Conservation (phyloP, 1,140 invertebrate species). For the Euura lappo region DNA sequence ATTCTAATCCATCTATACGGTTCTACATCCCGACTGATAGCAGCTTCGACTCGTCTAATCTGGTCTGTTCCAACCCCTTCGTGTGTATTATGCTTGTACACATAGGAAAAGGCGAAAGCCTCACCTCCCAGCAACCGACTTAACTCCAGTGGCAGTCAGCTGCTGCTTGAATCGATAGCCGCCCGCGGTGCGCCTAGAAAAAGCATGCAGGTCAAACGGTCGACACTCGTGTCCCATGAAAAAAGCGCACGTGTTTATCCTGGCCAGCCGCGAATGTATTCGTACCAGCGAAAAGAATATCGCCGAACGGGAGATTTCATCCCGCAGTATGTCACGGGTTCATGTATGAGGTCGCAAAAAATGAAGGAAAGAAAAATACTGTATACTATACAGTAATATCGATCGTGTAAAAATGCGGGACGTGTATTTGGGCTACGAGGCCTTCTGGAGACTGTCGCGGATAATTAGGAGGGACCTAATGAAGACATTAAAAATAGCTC, state of each 20-base stretch:
- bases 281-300: not conserved
- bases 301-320: not conserved
- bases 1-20: not conserved
- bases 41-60: not conserved
- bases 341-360: too few species aligned
- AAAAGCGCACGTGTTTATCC: not conserved
- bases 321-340: too few species aligned
- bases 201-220: constrained; percentile 2
- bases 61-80: not conserved
- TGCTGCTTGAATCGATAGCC: constrained; percentile 37
- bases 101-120: constrained; percentile 11
- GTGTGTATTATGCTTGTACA: not conserved
- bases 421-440: not conserved
- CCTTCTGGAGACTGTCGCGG: not conserved
- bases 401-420: not conserved
- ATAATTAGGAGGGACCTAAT: not conserved
- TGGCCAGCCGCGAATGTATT: not conserved
- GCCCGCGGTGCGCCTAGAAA: not conserved
- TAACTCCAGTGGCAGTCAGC: constrained; percentile 15
- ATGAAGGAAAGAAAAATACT: too few species aligned
- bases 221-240: not conserved
- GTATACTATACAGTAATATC: not conserved
- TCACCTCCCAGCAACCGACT: constrained; percentile 13
- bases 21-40: constrained; percentile 5
- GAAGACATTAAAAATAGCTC: constrained; percentile 5